A percentile compares a stretch with the other conserved stretches of the same genome.
Conservation (phyloP, 2,888 invertebrate genomes). For the Netelia fuscicornis region DNA sequence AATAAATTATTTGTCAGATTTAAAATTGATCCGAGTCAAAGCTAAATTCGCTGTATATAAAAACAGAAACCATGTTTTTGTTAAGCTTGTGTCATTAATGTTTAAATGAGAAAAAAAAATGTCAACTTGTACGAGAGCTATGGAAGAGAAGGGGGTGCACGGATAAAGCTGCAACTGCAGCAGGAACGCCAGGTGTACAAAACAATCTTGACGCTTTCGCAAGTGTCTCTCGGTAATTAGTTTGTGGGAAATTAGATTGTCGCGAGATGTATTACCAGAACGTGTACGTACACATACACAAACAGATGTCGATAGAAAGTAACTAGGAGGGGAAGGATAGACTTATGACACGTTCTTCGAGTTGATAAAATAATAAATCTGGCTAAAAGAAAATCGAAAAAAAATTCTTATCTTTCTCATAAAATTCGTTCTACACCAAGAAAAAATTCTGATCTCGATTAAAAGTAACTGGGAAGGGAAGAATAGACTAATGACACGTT, state of each 20-base stretch:
- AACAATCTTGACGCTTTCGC: slow-evolving; percentile 60
- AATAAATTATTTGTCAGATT: no score
- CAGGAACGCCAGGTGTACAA: slow-evolving; percentile 56
- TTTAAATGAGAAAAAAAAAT: not conserved
- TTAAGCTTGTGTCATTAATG: no score
- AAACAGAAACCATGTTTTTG: no score
- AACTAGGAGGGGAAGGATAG: not conserved
- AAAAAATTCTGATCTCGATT: no score
- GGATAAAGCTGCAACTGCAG: slow-evolving; percentile 3
- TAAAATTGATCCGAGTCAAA: no score
- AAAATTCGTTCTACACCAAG: no score
- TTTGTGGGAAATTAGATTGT: slow-evolving; percentile 63
- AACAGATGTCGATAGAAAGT: slow-evolving; percentile 2
- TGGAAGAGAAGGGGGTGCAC: not conserved
- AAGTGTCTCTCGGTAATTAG: slow-evolving; percentile 61
- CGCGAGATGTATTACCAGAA: slow-evolving; percentile 53
- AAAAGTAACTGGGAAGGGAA: no score
- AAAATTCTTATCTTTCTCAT: no score
- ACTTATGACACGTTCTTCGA: slow-evolving; percentile 37
- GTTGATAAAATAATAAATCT: not conserved
- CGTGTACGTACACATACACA: slow-evolving; percentile 8
- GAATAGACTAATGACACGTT: no score
- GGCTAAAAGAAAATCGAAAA: not conserved
- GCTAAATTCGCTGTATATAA: no score
- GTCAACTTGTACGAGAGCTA: not conserved